These are phyloP conservation scores for Plectrocnemia conspersa DNA, from an alignment of 1,140 invertebrate species.

Conservation along the genomic window DNA sequence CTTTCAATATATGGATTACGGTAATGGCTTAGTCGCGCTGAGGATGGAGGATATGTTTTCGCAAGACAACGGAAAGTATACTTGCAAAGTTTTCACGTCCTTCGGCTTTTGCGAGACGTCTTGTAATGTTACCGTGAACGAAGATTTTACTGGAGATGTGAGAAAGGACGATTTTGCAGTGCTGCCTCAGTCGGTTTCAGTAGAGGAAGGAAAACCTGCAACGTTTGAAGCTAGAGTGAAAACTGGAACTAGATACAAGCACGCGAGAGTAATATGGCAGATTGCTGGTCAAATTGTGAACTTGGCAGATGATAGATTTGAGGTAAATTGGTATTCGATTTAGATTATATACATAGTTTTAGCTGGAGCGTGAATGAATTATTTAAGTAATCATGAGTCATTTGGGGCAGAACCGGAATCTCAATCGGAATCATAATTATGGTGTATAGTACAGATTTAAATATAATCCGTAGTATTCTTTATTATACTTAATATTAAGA, in stretches of 20 bases:
- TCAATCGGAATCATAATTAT: too few relatives aligned
- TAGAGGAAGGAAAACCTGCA: constrained; percentile 38
- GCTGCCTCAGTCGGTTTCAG: constrained; percentile 39
- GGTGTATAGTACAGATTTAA: too few relatives aligned
- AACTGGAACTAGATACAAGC: not conserved
- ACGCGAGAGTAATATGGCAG: constrained; percentile 26
- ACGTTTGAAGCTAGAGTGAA: constrained; percentile 18
- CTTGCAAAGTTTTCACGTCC: constrained; percentile 54
- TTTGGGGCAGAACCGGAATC: too few relatives aligned
- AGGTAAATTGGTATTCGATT: too few relatives aligned
- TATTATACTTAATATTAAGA: too few relatives aligned
- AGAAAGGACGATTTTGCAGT: constrained; percentile 25
- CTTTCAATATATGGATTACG: constrained; percentile 57
- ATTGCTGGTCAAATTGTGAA: constrained; percentile 15
- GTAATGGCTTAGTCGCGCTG: constrained; percentile 58
- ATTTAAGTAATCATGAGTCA: too few relatives aligned
- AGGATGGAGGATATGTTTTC: constrained; percentile 60
- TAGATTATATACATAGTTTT: too few relatives aligned
- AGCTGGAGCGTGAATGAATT: too few relatives aligned
- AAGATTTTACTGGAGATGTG: not conserved
- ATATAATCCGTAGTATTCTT: too few relatives aligned
- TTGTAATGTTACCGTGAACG: constrained; percentile 40
- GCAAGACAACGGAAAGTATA: constrained; percentile 68
- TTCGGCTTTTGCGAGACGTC: constrained; percentile 38
- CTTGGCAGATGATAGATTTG: constrained; percentile 14